Base-by-base conservation (phyloP, 2,888 invertebrate genomes). In the Masnerella sp. region DNA sequence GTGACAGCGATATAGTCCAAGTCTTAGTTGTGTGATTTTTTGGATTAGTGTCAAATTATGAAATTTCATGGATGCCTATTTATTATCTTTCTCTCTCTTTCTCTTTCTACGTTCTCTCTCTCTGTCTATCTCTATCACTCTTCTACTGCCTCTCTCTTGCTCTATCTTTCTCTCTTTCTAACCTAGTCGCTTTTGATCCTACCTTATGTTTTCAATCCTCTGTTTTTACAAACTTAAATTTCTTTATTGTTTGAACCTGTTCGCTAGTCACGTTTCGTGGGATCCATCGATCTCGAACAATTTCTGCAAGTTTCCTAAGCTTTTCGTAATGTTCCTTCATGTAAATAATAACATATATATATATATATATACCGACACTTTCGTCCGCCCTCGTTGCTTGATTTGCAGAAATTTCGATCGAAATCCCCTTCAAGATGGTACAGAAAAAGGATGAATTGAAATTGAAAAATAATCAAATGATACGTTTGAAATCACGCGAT, bases 1-100 rank as follows among this genome's bases (percentile, higher is more conserved):
- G 84, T 84, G 82, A 82, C 79, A 83, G 81, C 84, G 84, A 84
- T 73, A 85, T 86, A 87, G 85, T 84, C 80, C 75, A 79, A 84
- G 78, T 82, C 79, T 85, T 87, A 87, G 87, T 86, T 87, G 86
- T 87, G 87, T 87, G 87, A 85, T 87, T 85, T 84, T 81, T 85
- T 85, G 70, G 80, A 84, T 85, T 87, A 86, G 86, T 85, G 82
- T 85, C 81, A 84, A 86, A 87, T 87, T 87, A 87, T 87, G 87
- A 87, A 87, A 87, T 87, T 87, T 87, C 86, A 87, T 87, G 87
- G 82, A 87, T 87, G 87, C 87, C 71, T 80, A 67, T 77, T 17
- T 77, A 76, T 80, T 64, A 77, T 47, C 14, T 61, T 17, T 51
- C 32, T 36, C 40, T 72, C 22, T 58, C 43, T 75, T 28, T 77